Base-by-base conservation (phyloP, 2,888 invertebrate genomes). In the Anthophora plumipes region DNA sequence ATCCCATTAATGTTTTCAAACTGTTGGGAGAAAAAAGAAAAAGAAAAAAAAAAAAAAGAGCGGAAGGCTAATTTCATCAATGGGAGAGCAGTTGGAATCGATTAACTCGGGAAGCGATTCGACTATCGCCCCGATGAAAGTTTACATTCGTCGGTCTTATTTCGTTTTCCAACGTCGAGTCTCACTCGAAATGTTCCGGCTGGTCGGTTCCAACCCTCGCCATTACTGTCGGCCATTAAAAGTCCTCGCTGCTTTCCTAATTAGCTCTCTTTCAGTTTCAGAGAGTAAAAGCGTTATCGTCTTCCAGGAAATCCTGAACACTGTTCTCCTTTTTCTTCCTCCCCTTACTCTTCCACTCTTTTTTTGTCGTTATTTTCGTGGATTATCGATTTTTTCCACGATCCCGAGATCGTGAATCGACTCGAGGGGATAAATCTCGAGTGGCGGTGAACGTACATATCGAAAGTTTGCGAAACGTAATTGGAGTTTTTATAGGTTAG, bases 211-310 rank as follows among this genome's bases (percentile, higher is more conserved):
- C 17, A 63, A 63, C 46, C 22, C 25, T n/a, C 54, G 54, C 54
- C 41, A 31, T 25, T 55, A 20, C 54, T 22, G 14, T 31, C 48
- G 14, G 14, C 31, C 37, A 37, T 66, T 52, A 17, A 66, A 52
- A 52, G 64, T 37, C 50, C 39, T 22, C 20, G 17, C 17, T 20
- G 64, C 50, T 39, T 22, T 37, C 20, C 50, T 66, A 66, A 66
- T 66, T 66, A 66, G 22, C 9, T 6, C 17, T 20, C 20, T n/a
- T 20, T n/a, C 14, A 20, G 5, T 9, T 12, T 14, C n/a, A n/a
- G 14, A 0, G 37, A 37, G 39, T 52, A 66, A 66, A 66, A 66
- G 50, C 20, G 64, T 50, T 39, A 52, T 52, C 50, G 50, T 37
- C 64, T 50, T 22, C 20, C 9, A 61, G 61, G 0, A n/a, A 61